Base-by-base conservation (phyloP, 2,888 invertebrate genomes). In the Plebejus anna region DNA sequence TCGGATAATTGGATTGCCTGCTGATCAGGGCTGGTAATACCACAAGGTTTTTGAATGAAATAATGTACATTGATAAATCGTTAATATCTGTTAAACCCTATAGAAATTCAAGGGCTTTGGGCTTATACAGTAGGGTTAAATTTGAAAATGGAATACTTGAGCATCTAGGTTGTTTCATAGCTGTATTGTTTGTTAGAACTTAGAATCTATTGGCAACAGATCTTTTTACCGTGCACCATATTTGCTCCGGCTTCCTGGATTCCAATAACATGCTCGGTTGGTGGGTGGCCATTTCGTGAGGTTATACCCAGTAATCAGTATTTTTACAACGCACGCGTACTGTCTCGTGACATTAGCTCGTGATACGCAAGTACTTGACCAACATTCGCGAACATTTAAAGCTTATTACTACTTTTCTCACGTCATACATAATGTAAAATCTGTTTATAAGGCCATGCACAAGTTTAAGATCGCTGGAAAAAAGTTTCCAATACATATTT, bases 361-460 rank as follows among this genome's bases (percentile, higher is more conserved):
- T 72, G 72, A 72, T 72, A 47, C 47, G 47, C n/a, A 42, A 42
- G 47, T 47, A 72, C 72, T 72, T 42, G 72, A 72, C 72, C 72
- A 47, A 42, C 42, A 72, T 72, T 36, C 1, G 66, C 32, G 32
- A 66, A 32, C 32, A 66, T 66, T 22, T 22, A 22, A 5, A 66
- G 36, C 66, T 66, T 66, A n/a, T 22, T 59, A n/a, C 28, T 22
- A 9, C 55, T 55, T 16, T 55, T 55, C 16, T 16, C 55, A 55
- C 16, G 4, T 16, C 4, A 16, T 55, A 55, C 55, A 42, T 51
- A 4, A 55, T 4, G 47, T 47, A 9, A 47, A 47, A 47, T 47
- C 9, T 47, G 9, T 7, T 1, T 42, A 42, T 42, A 1, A 7
- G 42, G 42, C 42, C 42, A 42, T 42, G 13, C 51, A 51, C 13